These are phyloP conservation scores for Wiebesia pumilae DNA, from an alignment of 1,140 invertebrate genomes.

Conservation along the genomic window DNA sequence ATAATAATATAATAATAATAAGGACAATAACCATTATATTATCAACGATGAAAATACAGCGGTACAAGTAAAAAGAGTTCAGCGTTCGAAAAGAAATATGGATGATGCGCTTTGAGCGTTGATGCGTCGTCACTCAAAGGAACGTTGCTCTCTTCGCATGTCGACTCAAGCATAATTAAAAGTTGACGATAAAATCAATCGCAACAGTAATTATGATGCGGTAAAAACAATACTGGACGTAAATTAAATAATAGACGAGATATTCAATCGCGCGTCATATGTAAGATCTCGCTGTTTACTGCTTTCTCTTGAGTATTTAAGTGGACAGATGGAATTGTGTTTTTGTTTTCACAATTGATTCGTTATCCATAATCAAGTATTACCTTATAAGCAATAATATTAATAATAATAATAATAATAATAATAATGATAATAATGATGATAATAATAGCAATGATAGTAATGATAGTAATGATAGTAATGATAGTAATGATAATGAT, in stretches of 20 bases:
- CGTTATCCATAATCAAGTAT: conserved; percentile 31
- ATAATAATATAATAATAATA: conserved; percentile 43
- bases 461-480: conserved; percentile 39
- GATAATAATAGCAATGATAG: conserved; percentile 51
- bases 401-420: conserved; percentile 27
- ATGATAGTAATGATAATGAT: conserved; percentile 30
- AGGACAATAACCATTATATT: conserved; percentile 51
- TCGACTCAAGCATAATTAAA: conserved; percentile 33
- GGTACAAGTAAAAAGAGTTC: conserved; percentile 47
- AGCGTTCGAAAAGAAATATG: conserved; percentile 56
- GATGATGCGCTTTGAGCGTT: conserved; percentile 11
- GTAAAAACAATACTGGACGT: conserved; percentile 67
- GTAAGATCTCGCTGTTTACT: conserved; percentile 40
- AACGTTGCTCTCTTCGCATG: conserved; percentile 10
- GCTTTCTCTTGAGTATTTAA: conserved; percentile 57
- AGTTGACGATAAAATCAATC: conserved; percentile 43
- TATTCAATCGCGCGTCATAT: conserved; percentile 39
- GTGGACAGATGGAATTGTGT: conserved; percentile 46
- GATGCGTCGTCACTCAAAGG: conserved; percentile 20
- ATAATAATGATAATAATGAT: conserved; percentile 33
- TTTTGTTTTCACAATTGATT: conserved; percentile 41
- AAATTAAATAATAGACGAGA: conserved; percentile 65
- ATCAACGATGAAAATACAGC: conserved; percentile 51
- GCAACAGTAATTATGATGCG: conserved; percentile 54
- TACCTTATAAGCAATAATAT: conserved; percentile 25